Evolutionary conservation across 1,140 invertebrate genomes (phyloP).

Genomic region (Nomia melanderi): DNA sequence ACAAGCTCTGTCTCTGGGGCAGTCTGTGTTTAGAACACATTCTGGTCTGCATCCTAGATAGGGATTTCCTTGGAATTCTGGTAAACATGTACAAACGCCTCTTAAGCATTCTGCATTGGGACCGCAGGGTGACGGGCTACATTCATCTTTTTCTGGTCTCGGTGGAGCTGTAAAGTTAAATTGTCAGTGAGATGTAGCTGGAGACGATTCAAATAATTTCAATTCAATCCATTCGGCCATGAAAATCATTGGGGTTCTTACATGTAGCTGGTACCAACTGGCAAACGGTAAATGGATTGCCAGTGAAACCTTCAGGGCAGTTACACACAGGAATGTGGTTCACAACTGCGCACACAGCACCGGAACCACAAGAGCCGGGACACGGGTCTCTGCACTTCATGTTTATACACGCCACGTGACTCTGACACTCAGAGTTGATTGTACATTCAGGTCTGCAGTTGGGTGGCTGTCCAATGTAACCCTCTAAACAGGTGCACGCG

Average conservation of each 20-base stretch:
- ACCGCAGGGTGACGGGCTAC: constrained; percentile 76
- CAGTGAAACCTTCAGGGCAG: constrained; percentile 82
- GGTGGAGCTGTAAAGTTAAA: constrained; percentile 47
- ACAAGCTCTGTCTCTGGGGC: constrained; percentile 79
- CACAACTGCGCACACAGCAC: constrained; percentile 81
- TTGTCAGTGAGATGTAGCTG: neutral
- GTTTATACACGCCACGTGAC: constrained; percentile 80
- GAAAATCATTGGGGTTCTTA: too few relatives aligned
- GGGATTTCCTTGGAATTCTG: constrained; percentile 86
- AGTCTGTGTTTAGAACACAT: constrained; percentile 81
- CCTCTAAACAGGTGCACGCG: constrained; percentile 80
- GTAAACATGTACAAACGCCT: constrained; percentile 83
- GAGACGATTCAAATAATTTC: too few relatives aligned
- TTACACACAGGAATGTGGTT: constrained; percentile 83
- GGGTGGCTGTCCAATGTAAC: constrained; percentile 82
- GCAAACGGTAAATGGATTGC: constrained; percentile 81
- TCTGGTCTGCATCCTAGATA: constrained; percentile 81
- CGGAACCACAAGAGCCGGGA: constrained; percentile 81
- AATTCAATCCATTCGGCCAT: too few relatives aligned
- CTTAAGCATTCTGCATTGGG: constrained; percentile 82
- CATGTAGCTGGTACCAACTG: constrained; percentile 73
- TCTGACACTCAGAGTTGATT: constrained; percentile 81
- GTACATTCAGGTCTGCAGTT: constrained; percentile 82
- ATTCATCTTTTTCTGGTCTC: constrained; percentile 45
- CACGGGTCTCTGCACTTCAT: constrained; percentile 82